A percentile compares a stretch with the other conserved stretches of the same genome.
These are phyloP conservation scores for Drosophila lacertosa DNA, from an alignment of 1,140 invertebrate species.

Conservation along the genomic window DNA sequence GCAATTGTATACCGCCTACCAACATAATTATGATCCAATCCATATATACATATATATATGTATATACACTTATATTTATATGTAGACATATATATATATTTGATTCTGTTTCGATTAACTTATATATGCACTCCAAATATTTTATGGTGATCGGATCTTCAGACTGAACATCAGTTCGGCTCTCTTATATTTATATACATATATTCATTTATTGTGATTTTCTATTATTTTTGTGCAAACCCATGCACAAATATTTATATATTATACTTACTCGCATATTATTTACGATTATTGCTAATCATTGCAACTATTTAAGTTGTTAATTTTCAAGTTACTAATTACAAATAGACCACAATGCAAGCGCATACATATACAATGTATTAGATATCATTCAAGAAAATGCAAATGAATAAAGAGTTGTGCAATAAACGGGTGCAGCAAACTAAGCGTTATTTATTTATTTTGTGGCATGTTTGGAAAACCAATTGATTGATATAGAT, in stretches of 20 bases:
- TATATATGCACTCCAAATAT: conserved; percentile 11
- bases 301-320: conserved; percentile 51
- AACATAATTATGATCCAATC: conserved; percentile 27
- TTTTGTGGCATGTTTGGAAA: not conserved
- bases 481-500: too few relatives aligned
- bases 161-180: not conserved
- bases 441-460: not conserved
- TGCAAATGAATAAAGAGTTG: conserved; percentile 61
- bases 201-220: not conserved
- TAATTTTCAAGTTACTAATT: conserved; percentile 39
- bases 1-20: conserved; percentile 46
- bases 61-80: conserved; percentile 9
- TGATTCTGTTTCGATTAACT: not conserved
- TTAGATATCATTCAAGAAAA: conserved; percentile 66
- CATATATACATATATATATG: conserved; percentile 11
- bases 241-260: conserved; percentile 47
- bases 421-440: conserved; percentile 48
- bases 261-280: conserved; percentile 34
- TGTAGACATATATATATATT: conserved; percentile 1
- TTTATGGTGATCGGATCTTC: conserved; percentile 4
- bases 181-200: not conserved
- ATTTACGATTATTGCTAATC: conserved; percentile 37
- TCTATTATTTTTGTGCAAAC: not conserved
- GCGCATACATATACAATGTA: conserved; percentile 44
- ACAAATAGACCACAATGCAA: conserved; percentile 57